Evolutionary conservation across 2,113 vertebrate genomes (phyloP).

Genomic region (Phylloscopus trochiloides): DNA sequence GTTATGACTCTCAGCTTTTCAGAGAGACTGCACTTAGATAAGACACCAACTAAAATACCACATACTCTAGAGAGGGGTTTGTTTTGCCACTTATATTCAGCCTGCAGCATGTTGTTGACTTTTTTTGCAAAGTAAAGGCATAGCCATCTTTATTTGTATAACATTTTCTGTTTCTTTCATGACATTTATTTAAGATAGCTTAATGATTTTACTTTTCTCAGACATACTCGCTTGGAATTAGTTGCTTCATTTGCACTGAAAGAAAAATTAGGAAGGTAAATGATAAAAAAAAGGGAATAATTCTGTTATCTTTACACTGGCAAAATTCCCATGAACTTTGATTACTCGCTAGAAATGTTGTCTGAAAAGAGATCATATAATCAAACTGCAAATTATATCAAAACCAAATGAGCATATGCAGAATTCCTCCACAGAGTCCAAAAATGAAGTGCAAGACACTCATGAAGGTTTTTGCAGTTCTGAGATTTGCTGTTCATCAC

Average conservation of each 20-base stretch:
- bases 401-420: neutral
- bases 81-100: neutral
- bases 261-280: neutral
- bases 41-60: neutral
- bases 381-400: slow-evolving; percentile 12
- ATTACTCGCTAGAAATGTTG: neutral
- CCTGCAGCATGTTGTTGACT: neutral
- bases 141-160: neutral
- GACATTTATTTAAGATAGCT: neutral
- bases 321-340: slow-evolving; percentile 17
- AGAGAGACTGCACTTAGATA: slow-evolving; percentile 12
- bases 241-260: neutral
- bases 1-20: slow-evolving; percentile 7
- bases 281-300: neutral
- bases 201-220: neutral
- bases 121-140: neutral
- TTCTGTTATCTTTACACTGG: slow-evolving; percentile 11
- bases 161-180: neutral
- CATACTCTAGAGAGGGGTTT: neutral
- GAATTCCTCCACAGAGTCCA: neutral
- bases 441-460: neutral
- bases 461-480: neutral
- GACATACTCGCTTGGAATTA: neutral
- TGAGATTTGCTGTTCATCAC: neutral
- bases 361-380: slow-evolving; percentile 13